Evolutionary conservation across 2,113 vertebrate genomes (phyloP), one percentile per base, ranked within the genome.

Genomic region (Gasterosteus aculeatus): DNA sequence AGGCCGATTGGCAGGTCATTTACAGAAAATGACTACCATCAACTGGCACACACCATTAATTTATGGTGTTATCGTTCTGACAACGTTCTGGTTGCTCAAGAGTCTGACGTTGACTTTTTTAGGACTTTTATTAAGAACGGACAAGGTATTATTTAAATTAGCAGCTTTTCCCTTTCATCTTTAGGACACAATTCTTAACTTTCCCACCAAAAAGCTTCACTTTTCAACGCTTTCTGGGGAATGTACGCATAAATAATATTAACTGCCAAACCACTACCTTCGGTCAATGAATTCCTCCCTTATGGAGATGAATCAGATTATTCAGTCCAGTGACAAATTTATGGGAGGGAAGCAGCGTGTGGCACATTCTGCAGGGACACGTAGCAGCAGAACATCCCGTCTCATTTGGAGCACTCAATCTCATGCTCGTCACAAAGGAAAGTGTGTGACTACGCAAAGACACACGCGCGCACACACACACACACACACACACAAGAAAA

Each of bases 261-360:
- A 22, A 72, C 60, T 7, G 49, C 42, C n/a, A 6, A 9, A 7
- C 35, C 2, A 59, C 46, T 65, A 14, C 22, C 35, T 47, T 22
- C 8, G 18, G 58, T 60, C 64, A 54, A 39, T 1, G 9, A 60
- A 72, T 75, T 80, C 51, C 19, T 65, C 41, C 61, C 49, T 66
- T 64, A 41, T 70, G 72, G 71, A 87, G 78, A 87, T 77, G 41
- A 87, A 88, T 82, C 53, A 19, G 70, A 85, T 87, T 79, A 82
- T 83, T 73, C 70, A 56, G 68, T 19, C n/a, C 18, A 64, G 84
- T 90, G 85, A 86, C 80, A 86, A 84, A 88, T 82, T 87, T 81
- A 92, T 90, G 68, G 73, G 75, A 73, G 46, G 18, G 69, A 90
- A 78, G 77, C 85, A 87, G 85, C 85, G 80, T 46, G 79, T 18